Evolutionary conservation across 1,140 invertebrate genomes (phyloP).

Genomic region (Procambarus clarkii): DNA sequence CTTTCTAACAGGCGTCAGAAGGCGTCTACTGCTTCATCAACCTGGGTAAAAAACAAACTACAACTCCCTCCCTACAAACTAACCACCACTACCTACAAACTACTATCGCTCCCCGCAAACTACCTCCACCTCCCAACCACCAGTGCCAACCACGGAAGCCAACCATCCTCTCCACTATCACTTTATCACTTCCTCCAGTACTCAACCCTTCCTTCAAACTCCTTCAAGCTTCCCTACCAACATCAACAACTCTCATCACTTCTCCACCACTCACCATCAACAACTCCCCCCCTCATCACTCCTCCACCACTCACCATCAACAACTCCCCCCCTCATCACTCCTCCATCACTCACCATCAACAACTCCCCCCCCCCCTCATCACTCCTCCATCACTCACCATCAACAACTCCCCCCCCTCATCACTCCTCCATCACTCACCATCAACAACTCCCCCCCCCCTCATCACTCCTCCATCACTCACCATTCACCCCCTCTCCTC

Average conservation of each 20-base stretch:
- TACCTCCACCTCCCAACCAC: neutral
- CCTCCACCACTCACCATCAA: neutral
- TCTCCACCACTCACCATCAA: neutral
- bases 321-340: neutral
- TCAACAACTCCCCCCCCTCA: neutral
- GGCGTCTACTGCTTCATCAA: too few relatives aligned
- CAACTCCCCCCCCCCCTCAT: neutral
- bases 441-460: neutral
- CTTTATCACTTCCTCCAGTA: neutral
- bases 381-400: neutral
- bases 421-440: neutral
- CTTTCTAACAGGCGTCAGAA: too few relatives aligned
- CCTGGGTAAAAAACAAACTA: too few relatives aligned
- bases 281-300: too few relatives aligned
- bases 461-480: too few relatives aligned
- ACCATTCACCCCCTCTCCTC: too few relatives aligned
- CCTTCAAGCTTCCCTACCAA: neutral
- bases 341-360: neutral
- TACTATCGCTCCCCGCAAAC: neutral
- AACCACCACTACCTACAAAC: too few relatives aligned
- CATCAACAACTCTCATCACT: neutral
- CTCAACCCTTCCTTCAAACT: too few relatives aligned
- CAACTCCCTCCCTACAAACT: too few relatives aligned
- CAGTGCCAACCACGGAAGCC: neutral
- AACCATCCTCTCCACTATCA: too few relatives aligned